Percentiles rank a stretch among this genome's conserved stretches.
These are phyloP conservation scores for Pipistrellus pipistrellus DNA, from an alignment of 2,797 vertebrate genomes.

Conservation along the genomic window DNA sequence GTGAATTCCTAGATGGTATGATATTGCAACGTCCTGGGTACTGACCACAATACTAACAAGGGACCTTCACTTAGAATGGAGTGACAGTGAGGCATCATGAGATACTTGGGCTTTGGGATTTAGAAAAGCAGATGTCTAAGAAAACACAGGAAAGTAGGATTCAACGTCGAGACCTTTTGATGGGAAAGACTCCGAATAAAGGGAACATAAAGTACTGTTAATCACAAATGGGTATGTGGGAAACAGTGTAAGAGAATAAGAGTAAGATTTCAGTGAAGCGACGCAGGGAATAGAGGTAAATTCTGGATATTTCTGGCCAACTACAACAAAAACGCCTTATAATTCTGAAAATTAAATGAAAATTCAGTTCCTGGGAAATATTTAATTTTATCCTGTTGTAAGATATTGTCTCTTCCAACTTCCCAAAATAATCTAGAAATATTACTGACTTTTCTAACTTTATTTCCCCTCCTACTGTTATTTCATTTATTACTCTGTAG, in stretches of 20 bases:
- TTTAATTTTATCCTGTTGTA: background rate
- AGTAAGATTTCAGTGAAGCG: constrained; percentile 37
- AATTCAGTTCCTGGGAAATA: background rate
- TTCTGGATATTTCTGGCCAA: background rate
- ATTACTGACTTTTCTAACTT: constrained; percentile 14
- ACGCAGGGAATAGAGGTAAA: constrained; percentile 19
- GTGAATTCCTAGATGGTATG: constrained; percentile 20
- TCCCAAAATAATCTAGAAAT: constrained; percentile 60
- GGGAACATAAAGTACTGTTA: constrained; percentile 25
- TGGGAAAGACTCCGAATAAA: constrained; percentile 47
- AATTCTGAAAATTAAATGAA: constrained; percentile 37
- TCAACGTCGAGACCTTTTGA: background rate
- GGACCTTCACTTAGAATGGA: constrained; percentile 11
- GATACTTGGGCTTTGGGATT: constrained; percentile 41
- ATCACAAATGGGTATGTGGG: background rate
- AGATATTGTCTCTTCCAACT: constrained; percentile 37
- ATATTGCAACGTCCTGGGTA: background rate
- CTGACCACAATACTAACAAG: background rate
- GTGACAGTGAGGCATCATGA: background rate
- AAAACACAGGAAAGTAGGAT: background rate
- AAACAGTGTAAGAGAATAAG: background rate
- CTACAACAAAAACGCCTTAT: background rate
- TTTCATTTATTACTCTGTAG: constrained; percentile 44
- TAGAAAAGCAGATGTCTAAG: constrained; percentile 45
- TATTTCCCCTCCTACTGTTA: constrained; percentile 28